Percentiles rank a stretch among this genome's conserved stretches.
phyloP scores from a whole-genome alignment of 1,140 invertebrate species.

The Drosophila obscura region DNA sequence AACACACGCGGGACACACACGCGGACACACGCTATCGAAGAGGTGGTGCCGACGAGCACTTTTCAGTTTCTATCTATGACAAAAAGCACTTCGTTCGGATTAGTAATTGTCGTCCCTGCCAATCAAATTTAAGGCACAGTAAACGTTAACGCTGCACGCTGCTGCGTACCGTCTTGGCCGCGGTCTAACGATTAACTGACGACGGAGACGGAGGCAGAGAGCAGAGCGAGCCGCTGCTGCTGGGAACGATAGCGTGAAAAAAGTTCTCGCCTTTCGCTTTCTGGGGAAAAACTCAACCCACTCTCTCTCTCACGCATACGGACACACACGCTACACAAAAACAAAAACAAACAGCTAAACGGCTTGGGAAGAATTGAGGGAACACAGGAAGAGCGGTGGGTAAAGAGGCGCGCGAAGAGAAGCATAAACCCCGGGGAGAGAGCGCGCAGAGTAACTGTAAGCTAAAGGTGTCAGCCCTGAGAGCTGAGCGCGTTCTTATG shows the following conservation, averaged over 20 bases:
- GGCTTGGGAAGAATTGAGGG: not conserved
- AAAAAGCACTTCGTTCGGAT: no score
- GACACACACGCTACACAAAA: conserved; percentile 14
- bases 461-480: conserved; percentile 42
- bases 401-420: not conserved
- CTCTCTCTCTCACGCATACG: no score
- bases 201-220: no score
- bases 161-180: no score
- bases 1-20: conserved; percentile 22
- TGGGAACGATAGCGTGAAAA: conserved; percentile 13
- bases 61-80: no score
- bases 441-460: conserved; percentile 50
- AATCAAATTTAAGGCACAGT: no score
- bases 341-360: conserved; percentile 16
- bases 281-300: conserved; percentile 47
- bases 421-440: not conserved
- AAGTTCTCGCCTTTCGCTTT: conserved; percentile 63
- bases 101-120: no score
- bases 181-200: no score
- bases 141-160: no score
- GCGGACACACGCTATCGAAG: not conserved
- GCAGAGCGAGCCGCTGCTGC: no score
- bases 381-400: no score
- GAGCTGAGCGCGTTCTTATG: conserved; percentile 55
- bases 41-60: not conserved